phyloP scores from a whole-genome alignment of 2,888 invertebrate species.

The Leptinotarsa peninsularis region DNA sequence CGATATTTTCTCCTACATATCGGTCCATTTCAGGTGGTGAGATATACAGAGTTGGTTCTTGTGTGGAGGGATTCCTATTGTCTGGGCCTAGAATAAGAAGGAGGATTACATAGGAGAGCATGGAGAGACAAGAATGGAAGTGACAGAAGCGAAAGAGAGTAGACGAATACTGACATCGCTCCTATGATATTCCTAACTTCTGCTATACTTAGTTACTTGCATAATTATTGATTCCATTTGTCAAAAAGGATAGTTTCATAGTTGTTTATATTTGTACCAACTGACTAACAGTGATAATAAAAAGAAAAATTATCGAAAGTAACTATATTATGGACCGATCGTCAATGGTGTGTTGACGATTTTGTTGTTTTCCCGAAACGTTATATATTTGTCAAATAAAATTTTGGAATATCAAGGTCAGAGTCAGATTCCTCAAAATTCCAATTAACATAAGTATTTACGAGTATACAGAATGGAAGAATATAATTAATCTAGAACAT shows the following conservation, averaged over 20 bases:
- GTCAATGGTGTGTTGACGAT: no score
- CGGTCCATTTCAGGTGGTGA: slow-evolving; percentile 53
- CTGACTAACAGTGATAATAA: no score
- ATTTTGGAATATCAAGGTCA: neutral
- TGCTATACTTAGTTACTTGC: no score
- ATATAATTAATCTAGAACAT: neutral
- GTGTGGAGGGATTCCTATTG: slow-evolving; percentile 37
- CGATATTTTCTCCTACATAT: slow-evolving; percentile 72
- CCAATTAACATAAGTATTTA: neutral
- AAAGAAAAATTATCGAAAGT: no score
- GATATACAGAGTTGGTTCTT: slow-evolving; percentile 50
- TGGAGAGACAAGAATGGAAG: neutral
- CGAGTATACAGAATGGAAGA: neutral
- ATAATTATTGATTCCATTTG: no score
- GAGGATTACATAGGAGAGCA: neutral
- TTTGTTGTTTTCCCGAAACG: no score
- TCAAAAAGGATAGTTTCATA: no score
- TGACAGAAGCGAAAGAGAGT: neutral
- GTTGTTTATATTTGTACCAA: no score
- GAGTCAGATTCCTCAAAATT: neutral
- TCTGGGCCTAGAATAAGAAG: slow-evolving; percentile 33
- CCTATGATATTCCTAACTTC: neutral
- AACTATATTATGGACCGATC: no score
- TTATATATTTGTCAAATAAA: neutral
- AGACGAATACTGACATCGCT: neutral